phyloP scores from a whole-genome alignment of 2,797 vertebrate genomes.

The Clarias pachynema region DNA sequence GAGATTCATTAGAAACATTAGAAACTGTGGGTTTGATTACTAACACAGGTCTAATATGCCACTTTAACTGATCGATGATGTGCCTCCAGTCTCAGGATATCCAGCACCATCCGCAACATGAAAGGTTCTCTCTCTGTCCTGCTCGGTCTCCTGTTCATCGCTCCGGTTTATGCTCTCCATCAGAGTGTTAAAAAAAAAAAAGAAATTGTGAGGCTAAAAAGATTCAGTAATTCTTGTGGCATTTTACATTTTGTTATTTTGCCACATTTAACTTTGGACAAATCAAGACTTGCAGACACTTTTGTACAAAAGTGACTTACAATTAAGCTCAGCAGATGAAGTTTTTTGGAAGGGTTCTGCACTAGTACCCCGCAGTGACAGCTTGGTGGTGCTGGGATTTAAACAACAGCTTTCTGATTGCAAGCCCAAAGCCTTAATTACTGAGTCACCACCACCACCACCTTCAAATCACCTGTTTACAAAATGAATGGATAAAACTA shows the following conservation, averaged over 20 bases:
- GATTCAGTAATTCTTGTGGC: not conserved
- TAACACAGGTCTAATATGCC: not conserved
- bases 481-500: not conserved
- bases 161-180: not conserved
- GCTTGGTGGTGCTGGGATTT: not conserved
- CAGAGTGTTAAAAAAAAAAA: not conserved
- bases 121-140: not conserved
- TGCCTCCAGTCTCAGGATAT: not conserved
- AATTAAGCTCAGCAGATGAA: not conserved
- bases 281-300: not conserved
- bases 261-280: not conserved
- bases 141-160: not conserved
- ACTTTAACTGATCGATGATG: slow-evolving; percentile 42
- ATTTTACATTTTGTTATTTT: not conserved
- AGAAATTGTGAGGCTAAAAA: not conserved
- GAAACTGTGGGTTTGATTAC: not conserved
- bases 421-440: not conserved
- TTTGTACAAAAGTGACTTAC: not conserved
- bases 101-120: not conserved
- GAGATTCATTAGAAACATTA: slow-evolving; percentile 1
- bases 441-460: not conserved
- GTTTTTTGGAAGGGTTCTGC: not conserved
- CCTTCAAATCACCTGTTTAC: not conserved
- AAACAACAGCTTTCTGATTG: not conserved
- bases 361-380: not conserved